phyloP scores from a whole-genome alignment of 2,113 vertebrate species.

The Cheirogaleus medius region DNA sequence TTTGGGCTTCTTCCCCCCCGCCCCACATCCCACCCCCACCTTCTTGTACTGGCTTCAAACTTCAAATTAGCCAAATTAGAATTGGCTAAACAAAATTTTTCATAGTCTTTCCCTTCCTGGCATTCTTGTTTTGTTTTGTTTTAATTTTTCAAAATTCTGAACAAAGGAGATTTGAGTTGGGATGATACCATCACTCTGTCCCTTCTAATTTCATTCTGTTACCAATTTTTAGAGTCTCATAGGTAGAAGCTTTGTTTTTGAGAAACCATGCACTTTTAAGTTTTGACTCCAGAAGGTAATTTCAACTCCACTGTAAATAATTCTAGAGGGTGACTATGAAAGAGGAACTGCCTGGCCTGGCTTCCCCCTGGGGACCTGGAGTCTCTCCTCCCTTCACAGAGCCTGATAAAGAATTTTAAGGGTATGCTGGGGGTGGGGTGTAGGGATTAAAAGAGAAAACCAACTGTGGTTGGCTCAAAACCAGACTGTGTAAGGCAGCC shows the following conservation, averaged over 20 bases:
- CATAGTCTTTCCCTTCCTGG: background rate
- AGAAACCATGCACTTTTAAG: background rate
- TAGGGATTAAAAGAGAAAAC: background rate
- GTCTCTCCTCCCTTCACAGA: background rate
- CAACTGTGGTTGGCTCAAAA: background rate
- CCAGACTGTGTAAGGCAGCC: background rate
- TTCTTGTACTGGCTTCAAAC: background rate
- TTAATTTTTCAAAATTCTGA: background rate
- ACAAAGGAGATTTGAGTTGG: background rate
- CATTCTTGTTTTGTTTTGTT: background rate
- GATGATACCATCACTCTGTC: background rate
- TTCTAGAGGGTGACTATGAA: background rate
- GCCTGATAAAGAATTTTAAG: background rate
- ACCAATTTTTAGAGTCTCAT: background rate
- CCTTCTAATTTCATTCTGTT: conserved; percentile 20
- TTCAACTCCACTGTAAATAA: background rate
- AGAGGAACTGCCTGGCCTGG: background rate
- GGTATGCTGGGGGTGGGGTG: too few species aligned
- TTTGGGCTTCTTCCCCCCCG: background rate
- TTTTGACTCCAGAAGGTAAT: background rate
- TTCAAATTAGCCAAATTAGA: background rate
- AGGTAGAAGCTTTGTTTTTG: conserved; percentile 11
- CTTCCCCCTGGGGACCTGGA: background rate
- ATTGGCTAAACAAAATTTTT: background rate
- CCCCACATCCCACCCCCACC: too few species aligned